These are phyloP conservation scores for Tauraco erythrolophus DNA, from an alignment of 2,113 vertebrate genomes.

Conservation along the genomic window DNA sequence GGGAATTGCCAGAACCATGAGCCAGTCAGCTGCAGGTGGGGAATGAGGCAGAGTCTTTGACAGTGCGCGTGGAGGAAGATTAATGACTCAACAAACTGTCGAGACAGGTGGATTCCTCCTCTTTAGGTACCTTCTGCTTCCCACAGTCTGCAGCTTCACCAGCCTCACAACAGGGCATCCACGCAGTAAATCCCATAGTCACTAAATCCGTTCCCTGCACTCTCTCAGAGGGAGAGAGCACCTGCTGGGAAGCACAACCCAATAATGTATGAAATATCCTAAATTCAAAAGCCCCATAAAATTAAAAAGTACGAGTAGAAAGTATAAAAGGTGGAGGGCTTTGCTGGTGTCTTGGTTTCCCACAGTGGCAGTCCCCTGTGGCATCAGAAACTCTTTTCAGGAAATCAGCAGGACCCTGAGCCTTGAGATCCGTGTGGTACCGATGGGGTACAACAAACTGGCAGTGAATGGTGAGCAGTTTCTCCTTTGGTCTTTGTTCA, in stretches of 20 bases:
- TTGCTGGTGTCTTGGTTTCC: neutral
- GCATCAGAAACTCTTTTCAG: neutral
- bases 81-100: neutral
- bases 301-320: neutral
- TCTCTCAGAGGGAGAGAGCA: neutral
- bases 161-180: neutral
- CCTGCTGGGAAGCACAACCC: neutral
- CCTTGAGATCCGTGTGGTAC: neutral
- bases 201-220: neutral
- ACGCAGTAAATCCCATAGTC: fast-evolving
- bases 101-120: neutral
- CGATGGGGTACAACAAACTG: neutral
- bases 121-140: neutral
- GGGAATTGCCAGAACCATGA: neutral
- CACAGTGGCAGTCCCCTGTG: neutral
- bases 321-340: neutral
- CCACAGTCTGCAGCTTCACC: neutral
- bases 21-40: neutral
- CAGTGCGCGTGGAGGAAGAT: neutral
- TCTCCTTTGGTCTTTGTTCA: neutral
- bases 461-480: neutral
- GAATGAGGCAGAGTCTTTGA: neutral
- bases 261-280: neutral
- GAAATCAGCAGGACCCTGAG: neutral
- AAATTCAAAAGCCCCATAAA: neutral